Evolutionary conservation across 2,888 invertebrate genomes (phyloP), one percentile per base, ranked within the genome.

Genomic region (Pheosia gnoma): DNA sequence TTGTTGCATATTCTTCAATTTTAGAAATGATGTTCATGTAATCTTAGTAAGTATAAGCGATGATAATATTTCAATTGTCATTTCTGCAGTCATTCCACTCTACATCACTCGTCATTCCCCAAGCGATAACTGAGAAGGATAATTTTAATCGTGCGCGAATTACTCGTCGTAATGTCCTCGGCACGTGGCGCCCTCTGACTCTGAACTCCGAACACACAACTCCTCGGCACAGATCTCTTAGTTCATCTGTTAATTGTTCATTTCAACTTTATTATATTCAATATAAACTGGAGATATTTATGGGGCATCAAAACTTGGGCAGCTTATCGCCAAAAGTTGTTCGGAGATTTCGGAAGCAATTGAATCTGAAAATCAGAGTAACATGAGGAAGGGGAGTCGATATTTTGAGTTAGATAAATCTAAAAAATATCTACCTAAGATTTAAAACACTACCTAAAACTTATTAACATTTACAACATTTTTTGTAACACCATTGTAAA

Each of bases 101-200:
- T 83, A 67, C 70, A 56, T 59, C 77, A 66, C 77, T 85, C 88
- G 85, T 88, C 88, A 88, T 82, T 89, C 86, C 86, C 88, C 83
- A 78, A 80, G 82, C 89, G 87, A 91, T 93, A 91, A 91, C 82
- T 80, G 87, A 85, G 86, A 83, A 86, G 92, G 91, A 92, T 92
- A 91, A 92, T 93, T 93, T 91, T 90, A 92, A 92, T 91, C 89
- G 91, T 84, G 85, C 91, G 90, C 91, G 89, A 92, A 91, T 88
- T 88, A 88, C 80, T 74, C 75, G 81, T 77, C 84, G 81, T 91
- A 90, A 92, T 90, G 89, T 79, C 78, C 79, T 70, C 51, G 83
- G 80, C 92, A 93, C 88, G 89, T 88, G 92, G 75, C 90, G 88
- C 89, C 72, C 68, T 80, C 81, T 81, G 84, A 84, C 84, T 85